A percentile compares a stretch with the other conserved stretches of the same genome.
These are phyloP conservation scores for Agrilus mali DNA, from an alignment of 2,888 invertebrate species.

Conservation along the genomic window DNA sequence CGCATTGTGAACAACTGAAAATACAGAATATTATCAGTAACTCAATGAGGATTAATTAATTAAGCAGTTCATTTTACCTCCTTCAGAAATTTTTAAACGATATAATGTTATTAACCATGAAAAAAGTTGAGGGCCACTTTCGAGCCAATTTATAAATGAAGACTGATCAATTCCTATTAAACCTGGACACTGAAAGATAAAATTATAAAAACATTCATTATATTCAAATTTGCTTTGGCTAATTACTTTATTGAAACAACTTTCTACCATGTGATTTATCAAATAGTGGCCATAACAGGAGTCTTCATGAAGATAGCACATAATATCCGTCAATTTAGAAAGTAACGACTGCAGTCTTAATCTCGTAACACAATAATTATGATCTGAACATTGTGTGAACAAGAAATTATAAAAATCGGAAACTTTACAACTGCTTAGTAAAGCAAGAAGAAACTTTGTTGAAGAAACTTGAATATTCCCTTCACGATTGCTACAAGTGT, in stretches of 20 bases:
- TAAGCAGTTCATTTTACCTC: conserved; percentile 29
- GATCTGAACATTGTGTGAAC: conserved; percentile 59
- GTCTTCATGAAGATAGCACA: conserved; percentile 49
- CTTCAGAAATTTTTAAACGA: conserved; percentile 46
- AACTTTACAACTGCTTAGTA: conserved; percentile 52
- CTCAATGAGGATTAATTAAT: neutral
- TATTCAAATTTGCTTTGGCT: conserved; percentile 1
- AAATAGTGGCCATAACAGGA: conserved; percentile 47
- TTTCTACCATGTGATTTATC: conserved; percentile 53
- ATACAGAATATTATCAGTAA: neutral
- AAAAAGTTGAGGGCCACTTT: conserved; percentile 45
- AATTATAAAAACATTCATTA: neutral
- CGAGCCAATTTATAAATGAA: conserved; percentile 58
- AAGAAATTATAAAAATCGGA: conserved; percentile 52
- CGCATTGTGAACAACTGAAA: conserved; percentile 41
- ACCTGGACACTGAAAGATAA: conserved; percentile 46
- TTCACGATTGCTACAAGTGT: conserved; percentile 41
- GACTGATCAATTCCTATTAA: conserved; percentile 55
- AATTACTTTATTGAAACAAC: conserved; percentile 58
- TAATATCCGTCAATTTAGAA: conserved; percentile 46
- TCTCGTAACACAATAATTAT: conserved; percentile 60
- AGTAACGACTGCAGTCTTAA: conserved; percentile 48
- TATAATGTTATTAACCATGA: conserved; percentile 54
- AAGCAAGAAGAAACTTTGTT: conserved; percentile 52
- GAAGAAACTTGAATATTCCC: conserved; percentile 52